Base-by-base conservation (phyloP, 1,140 invertebrate genomes). In the Apocrypta bakeri region DNA sequence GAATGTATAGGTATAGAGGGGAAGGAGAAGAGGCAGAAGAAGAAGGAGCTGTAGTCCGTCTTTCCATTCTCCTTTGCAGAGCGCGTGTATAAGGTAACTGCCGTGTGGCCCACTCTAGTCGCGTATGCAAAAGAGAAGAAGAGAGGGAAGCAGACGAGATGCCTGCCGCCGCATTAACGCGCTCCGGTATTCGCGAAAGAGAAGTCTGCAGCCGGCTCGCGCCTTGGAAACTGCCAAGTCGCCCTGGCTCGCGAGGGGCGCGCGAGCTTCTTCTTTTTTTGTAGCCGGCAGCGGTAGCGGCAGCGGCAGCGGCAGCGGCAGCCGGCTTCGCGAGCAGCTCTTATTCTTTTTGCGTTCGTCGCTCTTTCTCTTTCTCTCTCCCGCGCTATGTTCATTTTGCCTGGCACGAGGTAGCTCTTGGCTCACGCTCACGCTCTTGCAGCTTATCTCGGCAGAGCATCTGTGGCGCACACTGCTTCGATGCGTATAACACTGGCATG, bases 151-250 rank as follows among this genome's bases (percentile, higher is more conserved):
- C n/a, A 76, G 81, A 81, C 81, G 86, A 86, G 85, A 86, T 81
- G 84, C 84, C 85, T 85, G 82, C 84, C 84, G 85, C 86, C 84
- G 87, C 84, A 86, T 87, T 86, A 87, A 87, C 86, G 85, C 85
- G 79, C 83, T 42, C 75, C 63, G 72, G 72, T 37, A 82, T 76
- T 82, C 80, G 80, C 73, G 83, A 56, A 27, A 56, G 48, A 56
- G 48, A 17, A 56, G 48, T 56, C 21, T n/a, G 48, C 48, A 17
- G 63, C 31, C 69, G 79, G 84, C 84, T 83, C 84, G 82, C 84
- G 79, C 81, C 76, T 81, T 69, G 81, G 76, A 85, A 79, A 77
- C 71, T 82, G 82, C 83, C 81, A 73, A 77, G 82, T 74, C 78
- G 77, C 72, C 66, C 63, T n/a, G 37, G 48, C 48, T 56, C 56